Base-by-base conservation (phyloP, 2,797 vertebrate genomes). In the Apogon talboti region DNA sequence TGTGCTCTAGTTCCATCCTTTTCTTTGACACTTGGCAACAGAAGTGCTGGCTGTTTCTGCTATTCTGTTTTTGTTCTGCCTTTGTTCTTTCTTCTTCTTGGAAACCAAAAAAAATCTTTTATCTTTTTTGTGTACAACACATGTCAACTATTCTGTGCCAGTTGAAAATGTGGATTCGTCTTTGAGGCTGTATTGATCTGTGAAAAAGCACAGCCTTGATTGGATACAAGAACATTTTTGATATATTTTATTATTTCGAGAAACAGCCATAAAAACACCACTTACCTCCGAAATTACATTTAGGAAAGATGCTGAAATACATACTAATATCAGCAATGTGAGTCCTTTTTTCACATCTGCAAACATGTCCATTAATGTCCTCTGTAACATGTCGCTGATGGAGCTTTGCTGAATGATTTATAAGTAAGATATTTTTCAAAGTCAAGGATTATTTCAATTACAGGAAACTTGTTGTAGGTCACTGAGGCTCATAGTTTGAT, bases 1-100 rank as follows among this genome's bases (percentile, higher is more conserved):
- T 82, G 71, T 85, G 66, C 72, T 83, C 71, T 62, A 33, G 9
- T 82, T 79, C 81, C 68, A 51, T 72, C 73, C 40, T 80, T 76
- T 77, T 78, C 38, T 44, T 71, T 66, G 82, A 58, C 58, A 69
- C 79, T 84, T 74, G 78, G 81, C 74, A 81, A 35, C 78, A 58
- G 71, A 82, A 83, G 71, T 60, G 43, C 72, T 71, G 66, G 66
- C 64, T 82, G 72, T 79, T 59, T 85, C 62, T 77, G 61, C 18
- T 73, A 14, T 74, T 62, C 16, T 52, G 64, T 65, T 66, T 66
- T 24, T 28, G 14, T 28, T 51, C 52, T 53, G 48, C 64, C 80
- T 90, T 85, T 87, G 73, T 87, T 90, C 53, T 49, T 67, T 48
- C 56, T 74, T 24, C 66, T 79, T 67, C 42, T 43, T 66, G 63